Base-by-base conservation (phyloP, 2,113 vertebrate genomes). In the Halichoeres trimaculatus region DNA sequence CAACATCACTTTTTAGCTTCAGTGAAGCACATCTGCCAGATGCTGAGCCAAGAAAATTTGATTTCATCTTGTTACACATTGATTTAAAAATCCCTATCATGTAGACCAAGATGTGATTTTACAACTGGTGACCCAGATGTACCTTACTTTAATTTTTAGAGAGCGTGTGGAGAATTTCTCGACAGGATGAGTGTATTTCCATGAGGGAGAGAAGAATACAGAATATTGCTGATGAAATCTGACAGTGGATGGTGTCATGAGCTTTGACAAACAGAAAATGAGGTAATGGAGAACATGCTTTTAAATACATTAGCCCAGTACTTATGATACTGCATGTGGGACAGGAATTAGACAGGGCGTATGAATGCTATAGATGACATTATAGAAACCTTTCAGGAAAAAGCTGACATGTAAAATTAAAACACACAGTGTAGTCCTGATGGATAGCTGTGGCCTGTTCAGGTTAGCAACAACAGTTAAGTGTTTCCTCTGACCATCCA, bases 341-440 rank as follows among this genome's bases (percentile, higher is more conserved):
- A 50, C 60, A 58, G 76, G 70, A 50, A 85, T 85, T 75, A 69
- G 58, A 83, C 52, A 83, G 58, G 66, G 69, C 60, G 53, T 65
- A 67, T 68, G 52, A 77, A 51, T 13, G 53, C 24, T 59, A 47
- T 38, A 38, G 38, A 76, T 63, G 40, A 68, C 55, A 71, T 87
- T 68, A 74, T 24, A 26, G 69, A 30, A 62, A 59, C 48, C 56
- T 78, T 40, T 12, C 69, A 84, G 69, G 70, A 75, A 65, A n/a
- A 69, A 56, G 38, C 55, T 64, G 36, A 51, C 45, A 45, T 57
- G 23, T 52, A 30, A 30, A 30, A 54, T 47, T 35, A 30, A 53
- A 34, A 64, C 59, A 75, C 26, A 50, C 16, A 30, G 23, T 10
- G 16, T n/a, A 36, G 8, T n/a, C 70, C 59, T 80, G 65, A 74